A percentile compares a stretch with the other conserved stretches of the same genome.
Evolutionary conservation across 2,113 vertebrate species (phyloP).

Genomic region (Scytalopus superciliaris): DNA sequence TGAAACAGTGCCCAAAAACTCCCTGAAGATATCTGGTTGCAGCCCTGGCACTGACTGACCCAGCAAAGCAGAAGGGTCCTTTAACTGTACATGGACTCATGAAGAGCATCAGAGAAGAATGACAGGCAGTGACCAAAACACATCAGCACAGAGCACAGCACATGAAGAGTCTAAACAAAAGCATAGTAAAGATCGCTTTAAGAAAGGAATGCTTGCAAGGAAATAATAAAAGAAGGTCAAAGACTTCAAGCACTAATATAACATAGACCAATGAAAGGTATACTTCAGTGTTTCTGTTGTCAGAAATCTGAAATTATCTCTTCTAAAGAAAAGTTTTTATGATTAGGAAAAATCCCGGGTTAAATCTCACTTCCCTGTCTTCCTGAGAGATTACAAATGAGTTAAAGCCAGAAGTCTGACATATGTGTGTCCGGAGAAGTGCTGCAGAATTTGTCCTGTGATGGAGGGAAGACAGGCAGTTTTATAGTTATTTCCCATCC

Average conservation of each 20-base stretch:
- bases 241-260: not conserved
- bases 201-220: not conserved
- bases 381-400: not conserved
- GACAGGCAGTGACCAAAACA: not conserved
- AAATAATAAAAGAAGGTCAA: not conserved
- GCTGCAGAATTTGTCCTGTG: not conserved
- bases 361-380: not conserved
- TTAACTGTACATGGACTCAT: not conserved
- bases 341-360: not conserved
- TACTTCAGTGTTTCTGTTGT: not conserved
- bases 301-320: not conserved
- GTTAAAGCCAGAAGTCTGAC: not conserved
- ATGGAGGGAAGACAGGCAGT: not conserved
- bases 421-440: not conserved
- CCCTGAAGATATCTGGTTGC: not conserved
- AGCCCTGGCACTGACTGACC: not conserved
- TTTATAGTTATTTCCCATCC: not conserved
- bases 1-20: not conserved
- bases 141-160: not conserved
- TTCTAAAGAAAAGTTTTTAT: not conserved
- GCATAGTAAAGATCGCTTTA: not conserved
- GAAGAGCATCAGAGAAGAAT: not conserved
- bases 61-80: not conserved
- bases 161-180: not conserved
- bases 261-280: not conserved